Conservation (phyloP, 2,888 invertebrate genomes). For the Agrypnus murinus region DNA sequence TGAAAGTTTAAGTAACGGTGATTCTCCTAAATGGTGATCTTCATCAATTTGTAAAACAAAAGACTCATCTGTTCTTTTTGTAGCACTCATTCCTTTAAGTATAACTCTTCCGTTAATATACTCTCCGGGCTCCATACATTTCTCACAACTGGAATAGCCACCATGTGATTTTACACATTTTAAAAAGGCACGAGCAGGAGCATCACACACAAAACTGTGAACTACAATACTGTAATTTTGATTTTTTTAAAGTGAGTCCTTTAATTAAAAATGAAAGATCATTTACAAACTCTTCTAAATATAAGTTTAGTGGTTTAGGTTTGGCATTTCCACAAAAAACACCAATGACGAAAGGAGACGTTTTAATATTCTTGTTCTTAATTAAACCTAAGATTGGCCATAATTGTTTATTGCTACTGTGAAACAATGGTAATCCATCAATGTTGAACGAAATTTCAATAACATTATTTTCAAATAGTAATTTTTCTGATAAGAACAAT, state of each 20-base stretch:
- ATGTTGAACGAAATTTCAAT: not conserved
- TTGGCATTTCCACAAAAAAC: slow-evolving; percentile 22
- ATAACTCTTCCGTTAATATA: slow-evolving; percentile 34
- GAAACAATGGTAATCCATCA: not conserved
- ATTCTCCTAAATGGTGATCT: slow-evolving; percentile 37
- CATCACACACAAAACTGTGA: slow-evolving; percentile 29
- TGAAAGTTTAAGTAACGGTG: slow-evolving; percentile 29
- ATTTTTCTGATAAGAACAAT: not conserved
- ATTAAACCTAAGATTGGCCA: not conserved
- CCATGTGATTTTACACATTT: slow-evolving; percentile 41
- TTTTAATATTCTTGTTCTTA: slow-evolving; percentile 1
- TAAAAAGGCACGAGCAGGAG: slow-evolving; percentile 40
- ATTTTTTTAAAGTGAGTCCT: no score
- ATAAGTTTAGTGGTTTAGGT: slow-evolving; percentile 12
- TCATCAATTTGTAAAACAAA: slow-evolving; percentile 39
- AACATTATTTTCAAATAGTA: not conserved
- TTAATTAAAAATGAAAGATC: slow-evolving; percentile 1
- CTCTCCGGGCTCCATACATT: slow-evolving; percentile 37
- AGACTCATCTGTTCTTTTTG: slow-evolving; percentile 33
- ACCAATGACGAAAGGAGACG: not conserved
- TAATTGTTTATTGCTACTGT: not conserved
- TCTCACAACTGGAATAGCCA: slow-evolving; percentile 43
- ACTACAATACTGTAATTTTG: no score
- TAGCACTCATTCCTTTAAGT: slow-evolving; percentile 15
- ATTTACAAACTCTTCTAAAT: slow-evolving; percentile 14